Conservation (phyloP, 2,113 vertebrate genomes). For the Ahaetulla prasina region DNA sequence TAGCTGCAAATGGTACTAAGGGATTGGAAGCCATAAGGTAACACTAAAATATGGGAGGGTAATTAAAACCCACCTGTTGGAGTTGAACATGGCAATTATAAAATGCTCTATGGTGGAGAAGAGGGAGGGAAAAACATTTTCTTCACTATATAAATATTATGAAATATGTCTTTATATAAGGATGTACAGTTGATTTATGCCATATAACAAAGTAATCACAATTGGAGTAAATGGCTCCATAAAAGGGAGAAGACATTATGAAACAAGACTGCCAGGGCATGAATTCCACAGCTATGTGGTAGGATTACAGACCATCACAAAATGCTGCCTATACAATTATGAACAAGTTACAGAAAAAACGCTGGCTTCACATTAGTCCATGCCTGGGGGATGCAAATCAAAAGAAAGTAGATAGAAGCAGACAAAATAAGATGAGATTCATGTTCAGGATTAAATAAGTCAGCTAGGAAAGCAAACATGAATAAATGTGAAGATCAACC, state of each 20-base stretch:
- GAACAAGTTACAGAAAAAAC: neutral
- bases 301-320: neutral
- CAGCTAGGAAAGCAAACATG: neutral
- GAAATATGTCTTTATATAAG: neutral
- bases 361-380: neutral
- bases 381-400: neutral
- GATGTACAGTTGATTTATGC: neutral
- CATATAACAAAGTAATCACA: neutral
- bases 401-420: neutral
- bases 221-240: neutral
- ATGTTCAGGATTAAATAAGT: neutral
- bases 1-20: neutral
- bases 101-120: neutral
- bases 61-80: neutral
- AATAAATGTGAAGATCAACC: neutral
- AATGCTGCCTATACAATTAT: neutral
- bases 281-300: neutral
- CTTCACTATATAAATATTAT: neutral
- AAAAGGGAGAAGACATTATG: neutral
- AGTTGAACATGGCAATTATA: neutral
- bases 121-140: neutral
- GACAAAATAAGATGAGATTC: neutral
- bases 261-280: neutral
- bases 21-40: neutral
- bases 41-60: neutral